Evolutionary conservation across 2,888 invertebrate genomes (phyloP), one percentile per base, ranked within the genome.

Genomic region (Criorhina ranunculi): DNA sequence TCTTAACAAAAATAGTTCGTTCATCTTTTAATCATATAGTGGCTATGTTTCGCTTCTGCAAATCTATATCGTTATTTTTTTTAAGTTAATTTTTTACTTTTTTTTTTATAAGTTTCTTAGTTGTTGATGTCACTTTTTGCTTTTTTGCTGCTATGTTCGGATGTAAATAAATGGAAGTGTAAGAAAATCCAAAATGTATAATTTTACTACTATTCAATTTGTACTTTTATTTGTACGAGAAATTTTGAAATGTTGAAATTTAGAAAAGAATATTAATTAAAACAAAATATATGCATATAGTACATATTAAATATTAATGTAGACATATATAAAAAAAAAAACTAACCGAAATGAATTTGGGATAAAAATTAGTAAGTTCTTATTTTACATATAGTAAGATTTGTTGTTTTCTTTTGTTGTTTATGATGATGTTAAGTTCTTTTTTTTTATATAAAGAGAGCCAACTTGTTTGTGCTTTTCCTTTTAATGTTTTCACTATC

Each of bases 21-120:
- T 62, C 64, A 17, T 86, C 70, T 77, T 86, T 66, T 73, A 69
- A 79, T 83, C 55, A 60, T 81, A 86, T 83, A 85, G 87, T 86
- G 85, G 87, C 75, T 87, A 69, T 79, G 69, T 75, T 75, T 73
- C 31, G 73, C 49, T 62, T 73, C 17, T 79, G 83, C 83, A 83
- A 78, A 83, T 85, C 83, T 80, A 80, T 85, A 79, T 86, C 79
- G 83, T 86, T 85, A 86, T 86, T 77, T 86, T 81, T 62, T 60
- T 64, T 81, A 55, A 60, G 53, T 64, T 72, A 31, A 60, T 33
- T 51, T 62, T 51, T 40, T 62, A 40, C 55, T 31, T 66, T 40
- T 24, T 40, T 33, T 69, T 42, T 12, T 53, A 24, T 49, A 24
- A n/a, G 40, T 33, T 37, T 64, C 35, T 51, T 69, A 57, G 37